Evolutionary conservation across 2,888 invertebrate species (phyloP).

Genomic region (Tolmerus cingulatus): DNA sequence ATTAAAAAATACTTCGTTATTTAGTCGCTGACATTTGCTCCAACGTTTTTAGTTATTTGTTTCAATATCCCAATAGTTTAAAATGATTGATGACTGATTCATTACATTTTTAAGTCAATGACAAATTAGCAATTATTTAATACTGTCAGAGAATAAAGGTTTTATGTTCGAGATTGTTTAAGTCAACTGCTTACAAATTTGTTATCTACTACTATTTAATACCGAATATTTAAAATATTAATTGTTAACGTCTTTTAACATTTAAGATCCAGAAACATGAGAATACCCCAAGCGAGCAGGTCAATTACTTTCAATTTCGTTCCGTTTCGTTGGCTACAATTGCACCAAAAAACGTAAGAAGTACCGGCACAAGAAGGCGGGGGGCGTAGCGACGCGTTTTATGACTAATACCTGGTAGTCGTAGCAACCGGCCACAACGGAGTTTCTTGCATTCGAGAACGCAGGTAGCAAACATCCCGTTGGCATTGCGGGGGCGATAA

Average conservation of each 20-base stretch:
- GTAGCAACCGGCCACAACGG: conserved; percentile 28
- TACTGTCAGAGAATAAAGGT: too few species aligned
- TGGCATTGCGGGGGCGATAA: conserved; percentile 13
- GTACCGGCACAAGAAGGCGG: not conserved
- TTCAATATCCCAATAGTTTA: too few species aligned
- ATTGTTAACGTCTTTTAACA: not conserved
- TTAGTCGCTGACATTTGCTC: too few species aligned
- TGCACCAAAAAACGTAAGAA: conserved; percentile 2
- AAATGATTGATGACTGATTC: too few species aligned
- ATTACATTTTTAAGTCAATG: too few species aligned
- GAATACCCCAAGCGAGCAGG: conserved; percentile 3
- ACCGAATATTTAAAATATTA: not conserved
- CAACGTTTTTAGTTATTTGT: too few species aligned
- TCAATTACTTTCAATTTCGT: conserved; percentile 45
- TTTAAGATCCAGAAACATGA: not conserved
- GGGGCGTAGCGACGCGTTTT: not conserved
- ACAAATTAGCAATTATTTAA: too few species aligned
- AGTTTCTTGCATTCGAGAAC: not conserved
- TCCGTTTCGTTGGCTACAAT: conserved; percentile 38
- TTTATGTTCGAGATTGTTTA: not conserved
- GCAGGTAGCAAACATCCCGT: not conserved
- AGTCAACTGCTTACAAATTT: not conserved
- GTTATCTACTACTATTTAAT: not conserved
- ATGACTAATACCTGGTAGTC: conserved; percentile 19
- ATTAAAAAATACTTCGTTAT: too few species aligned